A percentile compares a stretch with the other conserved stretches of the same genome.
Conservation (phyloP, 2,888 invertebrate genomes). For the Siphlonurus alternatus region DNA sequence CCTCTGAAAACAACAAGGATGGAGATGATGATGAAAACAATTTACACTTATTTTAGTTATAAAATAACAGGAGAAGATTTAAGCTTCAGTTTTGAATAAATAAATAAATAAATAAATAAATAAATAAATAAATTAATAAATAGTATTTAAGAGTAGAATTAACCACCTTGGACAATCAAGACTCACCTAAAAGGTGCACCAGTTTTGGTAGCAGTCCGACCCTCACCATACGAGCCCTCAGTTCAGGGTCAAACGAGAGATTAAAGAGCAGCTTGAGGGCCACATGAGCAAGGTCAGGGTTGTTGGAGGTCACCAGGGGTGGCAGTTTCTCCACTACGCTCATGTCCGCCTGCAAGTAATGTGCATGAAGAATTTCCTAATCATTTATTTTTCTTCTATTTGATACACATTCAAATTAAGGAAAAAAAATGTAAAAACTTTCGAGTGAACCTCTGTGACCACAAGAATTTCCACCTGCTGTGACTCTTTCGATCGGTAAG, state of each 20-base stretch:
- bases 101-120: no score
- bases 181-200: slow-evolving; percentile 67
- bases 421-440: no score
- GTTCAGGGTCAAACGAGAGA: slow-evolving; percentile 81
- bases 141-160: neutral
- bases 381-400: no score
- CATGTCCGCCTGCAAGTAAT: slow-evolving; percentile 37
- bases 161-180: neutral
- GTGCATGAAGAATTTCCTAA: slow-evolving; percentile 7
- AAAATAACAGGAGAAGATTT: no score
- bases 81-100: no score
- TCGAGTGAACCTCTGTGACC: no score
- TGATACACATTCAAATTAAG: neutral
- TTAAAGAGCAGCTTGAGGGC: slow-evolving; percentile 82
- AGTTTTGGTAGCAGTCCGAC: slow-evolving; percentile 78
- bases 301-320: slow-evolving; percentile 39
- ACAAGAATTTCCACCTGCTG: no score
- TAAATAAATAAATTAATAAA: neutral
- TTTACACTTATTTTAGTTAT: neutral
- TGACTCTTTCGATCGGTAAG: no score
- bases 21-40: no score
- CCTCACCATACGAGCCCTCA: slow-evolving; percentile 78
- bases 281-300: slow-evolving; percentile 59
- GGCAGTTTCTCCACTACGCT: slow-evolving; percentile 72
- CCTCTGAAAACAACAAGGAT: no score